These are phyloP conservation scores for Kuschelorhynchus macadamiae DNA, from an alignment of 2,888 invertebrate species.

Conservation along the genomic window DNA sequence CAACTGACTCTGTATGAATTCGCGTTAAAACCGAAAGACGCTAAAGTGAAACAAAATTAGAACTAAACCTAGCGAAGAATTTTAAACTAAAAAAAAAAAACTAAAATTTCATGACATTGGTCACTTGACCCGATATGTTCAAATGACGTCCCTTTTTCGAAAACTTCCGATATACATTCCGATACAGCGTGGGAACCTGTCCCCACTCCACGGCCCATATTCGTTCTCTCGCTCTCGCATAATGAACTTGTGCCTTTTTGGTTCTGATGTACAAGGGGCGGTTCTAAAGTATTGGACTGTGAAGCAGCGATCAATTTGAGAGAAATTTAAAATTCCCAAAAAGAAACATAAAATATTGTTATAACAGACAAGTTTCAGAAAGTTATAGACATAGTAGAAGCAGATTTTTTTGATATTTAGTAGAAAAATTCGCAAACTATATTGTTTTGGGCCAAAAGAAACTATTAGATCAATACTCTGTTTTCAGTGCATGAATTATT, in stretches of 20 bases:
- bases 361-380: too few relatives aligned
- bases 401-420: too few relatives aligned
- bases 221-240: constrained; percentile 31
- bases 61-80: constrained; percentile 14
- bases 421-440: too few relatives aligned
- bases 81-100: constrained; percentile 6
- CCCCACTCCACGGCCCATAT: constrained; percentile 50
- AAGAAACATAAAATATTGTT: too few relatives aligned
- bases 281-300: background rate
- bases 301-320: background rate
- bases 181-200: constrained; percentile 63
- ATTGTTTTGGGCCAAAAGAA: too few relatives aligned
- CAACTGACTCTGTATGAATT: too few relatives aligned
- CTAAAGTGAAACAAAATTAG: background rate
- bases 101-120: constrained; percentile 26
- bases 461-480: too few relatives aligned
- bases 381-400: too few relatives aligned
- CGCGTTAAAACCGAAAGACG: constrained; percentile 1
- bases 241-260: constrained; percentile 37
- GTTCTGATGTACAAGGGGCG: constrained; percentile 21
- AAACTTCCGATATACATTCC: constrained; percentile 61
- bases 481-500: too few relatives aligned
- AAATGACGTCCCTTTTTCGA: constrained; percentile 54
- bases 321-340: background rate
- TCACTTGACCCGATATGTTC: constrained; percentile 46